phyloP scores from a whole-genome alignment of 2,888 invertebrate species.

The Tipula confusa region DNA sequence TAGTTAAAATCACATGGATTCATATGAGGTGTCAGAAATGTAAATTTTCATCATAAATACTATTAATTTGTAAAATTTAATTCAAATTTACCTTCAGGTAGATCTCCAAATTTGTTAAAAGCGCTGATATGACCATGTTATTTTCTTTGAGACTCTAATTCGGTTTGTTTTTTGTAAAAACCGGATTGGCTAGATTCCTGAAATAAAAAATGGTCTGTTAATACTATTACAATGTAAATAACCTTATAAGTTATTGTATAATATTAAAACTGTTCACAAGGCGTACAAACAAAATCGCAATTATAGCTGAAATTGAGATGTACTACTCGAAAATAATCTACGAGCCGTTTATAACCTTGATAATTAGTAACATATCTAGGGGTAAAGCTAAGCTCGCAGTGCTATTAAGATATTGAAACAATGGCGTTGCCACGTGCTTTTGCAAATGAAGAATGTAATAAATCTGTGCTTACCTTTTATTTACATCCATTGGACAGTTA shows the following conservation, averaged over 20 bases:
- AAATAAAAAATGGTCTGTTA: neutral
- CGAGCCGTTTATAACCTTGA: neutral
- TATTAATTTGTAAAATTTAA: neutral
- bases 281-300: neutral
- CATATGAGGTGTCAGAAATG: slow-evolving; percentile 30
- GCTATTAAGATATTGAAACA: too few species aligned
- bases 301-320: neutral
- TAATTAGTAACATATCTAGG: neutral
- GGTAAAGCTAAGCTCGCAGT: neutral
- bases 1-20: slow-evolving; percentile 25
- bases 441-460: neutral
- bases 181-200: neutral
- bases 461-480: neutral
- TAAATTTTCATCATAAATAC: neutral
- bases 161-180: neutral
- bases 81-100: neutral
- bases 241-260: neutral
- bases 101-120: slow-evolving; percentile 28
- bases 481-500: too few species aligned
- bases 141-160: slow-evolving; percentile 28
- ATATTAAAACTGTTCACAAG: neutral
- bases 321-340: neutral
- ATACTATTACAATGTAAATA: neutral
- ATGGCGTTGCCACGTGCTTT: neutral
- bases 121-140: slow-evolving; percentile 20